Evolutionary conservation across 2,888 invertebrate genomes (phyloP).

Genomic region (Eudemis profundana): DNA sequence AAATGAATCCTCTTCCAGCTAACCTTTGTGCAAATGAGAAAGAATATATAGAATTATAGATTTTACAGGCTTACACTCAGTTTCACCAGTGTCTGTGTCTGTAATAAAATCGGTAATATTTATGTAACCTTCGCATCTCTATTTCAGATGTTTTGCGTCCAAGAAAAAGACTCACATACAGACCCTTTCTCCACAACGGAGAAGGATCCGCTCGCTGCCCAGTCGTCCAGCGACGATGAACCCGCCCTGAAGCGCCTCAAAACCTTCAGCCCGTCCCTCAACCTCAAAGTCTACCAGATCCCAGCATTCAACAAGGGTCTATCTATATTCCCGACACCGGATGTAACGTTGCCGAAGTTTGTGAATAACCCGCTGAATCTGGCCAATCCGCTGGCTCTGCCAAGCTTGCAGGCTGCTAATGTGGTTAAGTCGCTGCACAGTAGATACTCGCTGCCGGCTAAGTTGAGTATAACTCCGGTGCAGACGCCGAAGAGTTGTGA

Average conservation of each 20-base stretch:
- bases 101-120: too few species aligned
- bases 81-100: too few species aligned
- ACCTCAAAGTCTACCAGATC: conserved; percentile 78
- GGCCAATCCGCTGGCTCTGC: conserved; percentile 72
- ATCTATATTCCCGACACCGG: conserved; percentile 67
- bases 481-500: conserved; percentile 55
- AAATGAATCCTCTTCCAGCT: too few species aligned
- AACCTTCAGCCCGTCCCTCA: conserved; percentile 62
- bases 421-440: conserved; percentile 72
- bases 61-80: too few species aligned
- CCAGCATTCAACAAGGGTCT: conserved; percentile 72
- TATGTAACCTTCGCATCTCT: not conserved
- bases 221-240: conserved; percentile 74
- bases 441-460: conserved; percentile 70
- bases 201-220: conserved; percentile 60
- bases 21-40: too few species aligned
- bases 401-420: conserved; percentile 63
- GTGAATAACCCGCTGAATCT: conserved; percentile 78
- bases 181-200: conserved; percentile 66
- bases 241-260: conserved; percentile 71
- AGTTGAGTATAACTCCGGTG: conserved; percentile 73
- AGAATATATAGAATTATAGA: too few species aligned
- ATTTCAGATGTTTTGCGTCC: conserved; percentile 79
- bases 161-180: conserved; percentile 71
- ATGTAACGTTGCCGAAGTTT: conserved; percentile 68